Conservation (phyloP, 2,888 invertebrate genomes). For the Trichopoda pennipes region DNA sequence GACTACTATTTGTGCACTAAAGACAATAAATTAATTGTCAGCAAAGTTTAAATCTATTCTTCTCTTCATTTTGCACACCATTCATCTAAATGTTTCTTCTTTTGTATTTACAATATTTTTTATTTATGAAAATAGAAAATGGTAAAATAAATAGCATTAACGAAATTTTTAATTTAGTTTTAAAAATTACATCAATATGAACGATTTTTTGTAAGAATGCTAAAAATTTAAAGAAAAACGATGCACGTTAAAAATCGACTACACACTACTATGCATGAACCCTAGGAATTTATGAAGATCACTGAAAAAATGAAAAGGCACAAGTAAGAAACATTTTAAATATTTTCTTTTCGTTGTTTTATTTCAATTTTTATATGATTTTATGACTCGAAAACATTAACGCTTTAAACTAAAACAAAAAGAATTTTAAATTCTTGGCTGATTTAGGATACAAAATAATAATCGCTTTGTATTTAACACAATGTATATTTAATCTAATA, state of each 20-base stretch:
- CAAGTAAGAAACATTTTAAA: constrained; percentile 65
- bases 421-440: neutral
- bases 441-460: neutral
- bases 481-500: neutral
- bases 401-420: constrained; percentile 2
- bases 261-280: constrained; percentile 64
- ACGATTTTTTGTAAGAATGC: constrained; percentile 78
- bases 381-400: constrained; percentile 2
- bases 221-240: constrained; percentile 53
- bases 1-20: no score
- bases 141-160: constrained; percentile 60
- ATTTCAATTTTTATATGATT: constrained; percentile 17
- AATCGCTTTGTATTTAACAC: constrained; percentile 15
- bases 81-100: constrained; percentile 47
- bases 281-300: constrained; percentile 65
- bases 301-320: constrained; percentile 55
- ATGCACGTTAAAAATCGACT: constrained; percentile 65
- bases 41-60: constrained; percentile 32
- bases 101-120: constrained; percentile 49
- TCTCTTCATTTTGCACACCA: constrained; percentile 49
- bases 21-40: neutral
- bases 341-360: constrained; percentile 53
- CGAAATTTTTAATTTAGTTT: constrained; percentile 75
- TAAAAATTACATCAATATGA: constrained; percentile 80
- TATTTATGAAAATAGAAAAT: constrained; percentile 39